phyloP scores from a whole-genome alignment of 2,888 invertebrate genomes.

The Chrysodeixis includens region DNA sequence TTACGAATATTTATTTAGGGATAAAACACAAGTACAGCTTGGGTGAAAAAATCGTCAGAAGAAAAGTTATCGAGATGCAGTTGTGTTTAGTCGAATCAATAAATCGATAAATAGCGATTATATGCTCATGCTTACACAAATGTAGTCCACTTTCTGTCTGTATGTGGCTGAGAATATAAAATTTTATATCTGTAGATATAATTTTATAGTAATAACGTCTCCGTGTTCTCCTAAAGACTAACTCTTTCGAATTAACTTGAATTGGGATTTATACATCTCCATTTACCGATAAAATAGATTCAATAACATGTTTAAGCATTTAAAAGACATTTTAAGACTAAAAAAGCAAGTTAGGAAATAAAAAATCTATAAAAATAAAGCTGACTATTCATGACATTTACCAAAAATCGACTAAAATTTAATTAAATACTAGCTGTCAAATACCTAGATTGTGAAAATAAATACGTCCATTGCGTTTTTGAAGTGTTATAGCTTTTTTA shows the following conservation, averaged over 20 bases:
- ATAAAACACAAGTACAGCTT: neutral
- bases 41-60: neutral
- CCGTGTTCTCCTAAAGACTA: constrained; percentile 5
- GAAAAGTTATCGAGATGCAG: neutral
- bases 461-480: constrained; percentile 61
- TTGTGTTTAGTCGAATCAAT: neutral
- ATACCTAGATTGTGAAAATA: constrained; percentile 55
- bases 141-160: neutral
- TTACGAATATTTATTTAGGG: neutral
- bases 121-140: neutral
- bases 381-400: constrained; percentile 42
- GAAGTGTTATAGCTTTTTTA: constrained; percentile 39
- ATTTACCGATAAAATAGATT: neutral
- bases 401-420: constrained; percentile 43
- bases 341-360: neutral
- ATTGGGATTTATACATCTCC: neutral
- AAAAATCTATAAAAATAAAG: constrained; percentile 14
- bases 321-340: neutral
- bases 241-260: constrained; percentile 3
- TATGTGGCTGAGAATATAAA: neutral
- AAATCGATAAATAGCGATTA: constrained; percentile 1
- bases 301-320: constrained; percentile 5
- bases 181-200: constrained; percentile 1
- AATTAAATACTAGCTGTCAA: constrained; percentile 31
- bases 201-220: neutral